A percentile compares a stretch with the other conserved stretches of the same genome.
These are phyloP conservation scores for Homarus gammarus DNA, from an alignment of 2,888 invertebrate species.

Conservation along the genomic window DNA sequence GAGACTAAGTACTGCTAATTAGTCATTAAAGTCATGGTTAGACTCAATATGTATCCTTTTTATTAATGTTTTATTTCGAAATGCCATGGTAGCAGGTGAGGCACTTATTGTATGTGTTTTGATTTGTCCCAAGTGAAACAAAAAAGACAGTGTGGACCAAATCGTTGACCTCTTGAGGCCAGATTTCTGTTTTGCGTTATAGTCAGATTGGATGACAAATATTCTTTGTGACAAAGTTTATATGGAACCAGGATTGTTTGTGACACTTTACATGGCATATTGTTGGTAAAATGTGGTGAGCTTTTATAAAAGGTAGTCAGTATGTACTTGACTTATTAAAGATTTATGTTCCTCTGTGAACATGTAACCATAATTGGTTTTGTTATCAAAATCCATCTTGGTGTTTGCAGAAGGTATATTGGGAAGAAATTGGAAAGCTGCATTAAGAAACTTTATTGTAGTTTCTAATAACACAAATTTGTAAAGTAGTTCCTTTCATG, in stretches of 20 bases:
- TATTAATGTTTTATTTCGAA: slow-evolving; percentile 1
- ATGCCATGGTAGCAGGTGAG: slow-evolving; percentile 13
- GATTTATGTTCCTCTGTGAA: not conserved
- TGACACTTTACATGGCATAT: not conserved
- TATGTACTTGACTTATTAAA: not conserved
- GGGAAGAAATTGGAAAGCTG: slow-evolving; percentile 8
- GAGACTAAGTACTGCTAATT: not conserved
- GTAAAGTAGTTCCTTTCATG: slow-evolving; percentile 53
- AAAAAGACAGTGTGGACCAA: not conserved
- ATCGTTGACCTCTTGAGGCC: not conserved
- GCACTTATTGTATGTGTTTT: slow-evolving; percentile 24
- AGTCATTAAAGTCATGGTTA: slow-evolving; percentile 3
- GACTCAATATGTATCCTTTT: not conserved
- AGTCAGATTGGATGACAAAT: not conserved
- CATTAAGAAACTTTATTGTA: not conserved
- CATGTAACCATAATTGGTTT: not conserved
- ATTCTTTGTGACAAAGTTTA: not conserved
- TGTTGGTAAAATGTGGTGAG: slow-evolving; percentile 6
- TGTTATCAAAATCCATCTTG: not conserved
- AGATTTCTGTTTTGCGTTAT: slow-evolving; percentile 8
- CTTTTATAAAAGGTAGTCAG: slow-evolving; percentile 1
- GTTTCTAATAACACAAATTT: slow-evolving; percentile 16
- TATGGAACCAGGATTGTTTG: not conserved
- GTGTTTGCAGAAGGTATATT: not conserved
- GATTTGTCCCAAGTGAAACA: not conserved